Evolutionary conservation across 2,888 invertebrate genomes (phyloP), one percentile per base, ranked within the genome.

Genomic region (Erpobdella octoculata): DNA sequence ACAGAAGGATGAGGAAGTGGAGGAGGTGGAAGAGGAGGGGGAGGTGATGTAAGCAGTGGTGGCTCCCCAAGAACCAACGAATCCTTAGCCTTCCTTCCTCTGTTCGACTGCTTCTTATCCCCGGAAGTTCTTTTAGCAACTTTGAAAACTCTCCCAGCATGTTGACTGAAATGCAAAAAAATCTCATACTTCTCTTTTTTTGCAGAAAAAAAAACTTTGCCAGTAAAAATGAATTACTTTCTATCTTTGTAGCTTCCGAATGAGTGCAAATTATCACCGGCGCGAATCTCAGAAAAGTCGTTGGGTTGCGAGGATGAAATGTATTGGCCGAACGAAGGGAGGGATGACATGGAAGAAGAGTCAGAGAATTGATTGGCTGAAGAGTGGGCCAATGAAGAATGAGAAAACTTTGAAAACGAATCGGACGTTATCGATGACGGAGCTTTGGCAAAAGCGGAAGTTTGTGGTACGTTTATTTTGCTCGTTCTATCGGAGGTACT

Each of bases 261-360:
- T 1, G 53, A 53, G 8, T 28, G 21, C 21, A 28, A 53, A 8
- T 53, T 28, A 6, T 53, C n/a, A n/a, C n/a, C n/a, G n/a, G n/a
- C n/a, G n/a, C n/a, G n/a, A 28, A 53, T 53, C 15, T 53, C 53
- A 21, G 53, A 53, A 28, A 53, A 53, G 53, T 53, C 53, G 53
- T 53, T n/a, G 9, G 53, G 53, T 53, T 28, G 21, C 12, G 53
- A 53, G 18, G 53, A 28, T 25, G 53, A 53, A 21, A n/a, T n/a
- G 53, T n/a, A 53, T n/a, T 33, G 62, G 28, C 62, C 62, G 35
- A 62, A 62, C n/a, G 62, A 62, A 5, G 62, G 62, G 18, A 33
- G 31, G n/a, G 62, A 62, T 8, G 9, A 62, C 9, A 35, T 15
- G 4, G 62, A 62, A 28, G 62, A 62, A 6, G n/a, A 33, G 33